Evolutionary conservation across 2,888 invertebrate species (phyloP), one percentile per base, ranked within the genome.

Genomic region (Cosmia trapezina): DNA sequence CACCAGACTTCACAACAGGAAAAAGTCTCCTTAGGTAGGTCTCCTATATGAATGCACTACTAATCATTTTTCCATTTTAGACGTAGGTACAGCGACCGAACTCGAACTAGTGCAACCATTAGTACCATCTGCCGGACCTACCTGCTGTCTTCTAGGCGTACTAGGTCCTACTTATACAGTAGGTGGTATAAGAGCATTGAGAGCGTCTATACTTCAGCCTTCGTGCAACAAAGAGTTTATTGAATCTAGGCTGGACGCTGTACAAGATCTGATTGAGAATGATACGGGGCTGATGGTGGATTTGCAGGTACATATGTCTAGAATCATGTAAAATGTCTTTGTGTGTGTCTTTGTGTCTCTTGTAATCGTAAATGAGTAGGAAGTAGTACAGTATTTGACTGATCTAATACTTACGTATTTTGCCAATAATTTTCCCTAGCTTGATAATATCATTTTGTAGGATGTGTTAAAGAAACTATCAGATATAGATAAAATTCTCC

Each of bases 171-270:
- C 93, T 9, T 94, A 94, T 84, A 95, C 94, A 45, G 81, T 94
- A 17, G 97, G 98, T 69, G 99, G 99, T 0, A 96, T 97, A 33
- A 96, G 98, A 77, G 96, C 98, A 49, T 94, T 99, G n/a, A 95
- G 99, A 70, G 98, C 98, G 0, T 97, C 97, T 65, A 97, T 99
- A 80, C 94, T 98, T 12, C 98, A 98, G 90, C 99, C 99, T 0
- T 97, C 97, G 0, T 98, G 97, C 87, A 97, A 97, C 67, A 90
- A 96, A 70, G 94, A 96, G 1, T 95, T 97, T 5, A 98, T 99
- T 76, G 96, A 97, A 83, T 95, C 96, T 28, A 96, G 98, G 61
- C 96, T 98, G 73, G 97, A 98, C 81, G 97, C 98, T 70, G 97
- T 99, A 0, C 96, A 97, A 72, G 98, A 99, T 91, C 93, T 99